Base-by-base conservation (phyloP, 2,888 invertebrate species). In the Lutraria lutraria region DNA sequence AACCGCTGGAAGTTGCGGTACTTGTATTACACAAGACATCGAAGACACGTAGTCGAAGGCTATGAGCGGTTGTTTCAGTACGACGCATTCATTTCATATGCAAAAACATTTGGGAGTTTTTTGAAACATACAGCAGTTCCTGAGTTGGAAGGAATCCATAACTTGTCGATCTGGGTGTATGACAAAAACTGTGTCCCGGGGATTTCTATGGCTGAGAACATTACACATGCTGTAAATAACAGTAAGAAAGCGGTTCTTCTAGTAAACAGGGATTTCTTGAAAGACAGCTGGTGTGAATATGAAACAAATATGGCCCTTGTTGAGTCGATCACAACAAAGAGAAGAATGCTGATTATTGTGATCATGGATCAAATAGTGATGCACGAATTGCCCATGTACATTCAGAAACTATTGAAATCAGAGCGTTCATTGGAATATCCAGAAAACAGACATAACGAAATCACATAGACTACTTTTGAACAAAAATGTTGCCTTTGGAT, bases 61-160 rank as follows among this genome's bases (percentile, higher is more conserved):
- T 93, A 87, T 81, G 89, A 91, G 19, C 80, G 89, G 19, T n/a
- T 93, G n/a, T 93, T 90, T 84, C 89, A 86, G 16, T 84, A 88
- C 25, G 92, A 93, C 80, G 93, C 90, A 0, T 91, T 92, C 60
- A 83, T 93, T 10, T 92, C 90, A 1, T 92, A 93, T 63, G 68
- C 89, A 4, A 88, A 88, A n/a, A 53, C 16, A n/a, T 63, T 79
- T 34, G 83, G 80, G 4, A 68, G 83, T 60, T 93, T 93, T 80
- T 84, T 93, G 21, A 89, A 89, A 82, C 72, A 87, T 31, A 54
- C 79, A 4, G 76, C 91, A 31, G 89, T 93, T 16, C 92, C 92
- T 0, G 53, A 79, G 52, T 81, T 93, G 25, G 92, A 93, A 82
- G 80, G 52, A 0, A 34, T 81, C 15, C 84, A 86, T 56, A 83